Evolutionary conservation across 1,140 invertebrate species (phyloP).

Genomic region (Brachionus rotundiformis): DNA sequence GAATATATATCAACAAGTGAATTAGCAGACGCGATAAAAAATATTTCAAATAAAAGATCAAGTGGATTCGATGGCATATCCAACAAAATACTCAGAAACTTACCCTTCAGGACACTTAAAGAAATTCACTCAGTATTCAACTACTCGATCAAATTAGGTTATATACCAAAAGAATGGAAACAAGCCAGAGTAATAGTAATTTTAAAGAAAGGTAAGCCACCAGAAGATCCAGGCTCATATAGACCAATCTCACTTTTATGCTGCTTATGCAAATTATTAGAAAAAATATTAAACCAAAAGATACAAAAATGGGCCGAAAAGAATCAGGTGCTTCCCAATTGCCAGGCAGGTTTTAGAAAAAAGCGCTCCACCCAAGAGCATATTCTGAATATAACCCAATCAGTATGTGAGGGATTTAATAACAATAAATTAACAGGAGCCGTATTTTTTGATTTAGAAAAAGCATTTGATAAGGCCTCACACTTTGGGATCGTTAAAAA

Average conservation of each 20-base stretch:
- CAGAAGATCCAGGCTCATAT: slow-evolving; percentile 1
- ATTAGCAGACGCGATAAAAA: slow-evolving; percentile 38
- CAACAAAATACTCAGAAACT: slow-evolving; percentile 39
- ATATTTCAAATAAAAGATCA: neutral
- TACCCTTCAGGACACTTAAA: slow-evolving; percentile 16
- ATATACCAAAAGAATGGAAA: slow-evolving; percentile 53
- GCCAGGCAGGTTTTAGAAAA: slow-evolving; percentile 57
- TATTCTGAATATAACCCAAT: no score
- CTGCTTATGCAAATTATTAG: slow-evolving; percentile 46
- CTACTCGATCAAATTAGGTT: slow-evolving; percentile 1
- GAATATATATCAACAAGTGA: slow-evolving; percentile 42
- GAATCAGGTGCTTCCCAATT: neutral
- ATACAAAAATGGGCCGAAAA: slow-evolving; percentile 17
- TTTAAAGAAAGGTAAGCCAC: slow-evolving; percentile 53
- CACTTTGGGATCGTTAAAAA: no score
- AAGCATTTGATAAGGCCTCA: no score
- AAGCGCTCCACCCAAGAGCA: slow-evolving; percentile 58
- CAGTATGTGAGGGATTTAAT: no score
- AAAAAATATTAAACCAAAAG: slow-evolving; percentile 48
- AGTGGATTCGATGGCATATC: slow-evolving; percentile 31
- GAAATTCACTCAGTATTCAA: slow-evolving; percentile 8
- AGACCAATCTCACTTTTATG: slow-evolving; percentile 53
- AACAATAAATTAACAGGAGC: no score
- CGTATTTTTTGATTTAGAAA: no score
- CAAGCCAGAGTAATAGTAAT: slow-evolving; percentile 52